Conservation (phyloP, 2,797 vertebrate species). For the Eremophila alpestris region DNA sequence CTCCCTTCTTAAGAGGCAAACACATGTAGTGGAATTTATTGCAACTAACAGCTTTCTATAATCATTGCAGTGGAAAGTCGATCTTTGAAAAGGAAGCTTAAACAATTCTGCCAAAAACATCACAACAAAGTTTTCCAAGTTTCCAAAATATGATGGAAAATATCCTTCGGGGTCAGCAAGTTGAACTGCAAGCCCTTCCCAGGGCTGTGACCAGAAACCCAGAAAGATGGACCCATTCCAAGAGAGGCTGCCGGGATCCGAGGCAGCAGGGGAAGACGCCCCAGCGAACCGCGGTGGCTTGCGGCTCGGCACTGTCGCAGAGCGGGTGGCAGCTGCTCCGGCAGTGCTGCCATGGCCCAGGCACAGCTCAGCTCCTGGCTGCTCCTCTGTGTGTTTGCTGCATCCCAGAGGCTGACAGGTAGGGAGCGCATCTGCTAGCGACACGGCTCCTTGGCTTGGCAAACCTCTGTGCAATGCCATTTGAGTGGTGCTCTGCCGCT, state of each 20-base stretch:
- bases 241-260: conserved; percentile 43
- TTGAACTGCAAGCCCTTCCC: conserved; percentile 54
- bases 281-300: neutral
- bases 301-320: fast-evolving
- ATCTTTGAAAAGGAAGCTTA: neutral
- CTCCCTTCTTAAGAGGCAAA: neutral
- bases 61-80: neutral
- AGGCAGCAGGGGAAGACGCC: neutral
- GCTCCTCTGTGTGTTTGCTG: conserved; percentile 8
- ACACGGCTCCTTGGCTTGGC: neutral
- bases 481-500: neutral
- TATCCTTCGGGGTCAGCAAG: conserved; percentile 11
- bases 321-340: neutral
- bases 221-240: neutral
- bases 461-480: fast-evolving
- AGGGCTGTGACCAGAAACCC: neutral
- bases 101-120: conserved; percentile 51
- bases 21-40: neutral
- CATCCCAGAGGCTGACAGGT: conserved; percentile 61
- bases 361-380: conserved; percentile 29
- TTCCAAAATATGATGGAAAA: conserved; percentile 57
- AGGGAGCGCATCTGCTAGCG: neutral
- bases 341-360: neutral
- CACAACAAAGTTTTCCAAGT: conserved; percentile 38
- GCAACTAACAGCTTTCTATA: neutral